These are phyloP conservation scores for Campoletis sonorensis DNA, from an alignment of 1,140 invertebrate genomes.

Conservation along the genomic window DNA sequence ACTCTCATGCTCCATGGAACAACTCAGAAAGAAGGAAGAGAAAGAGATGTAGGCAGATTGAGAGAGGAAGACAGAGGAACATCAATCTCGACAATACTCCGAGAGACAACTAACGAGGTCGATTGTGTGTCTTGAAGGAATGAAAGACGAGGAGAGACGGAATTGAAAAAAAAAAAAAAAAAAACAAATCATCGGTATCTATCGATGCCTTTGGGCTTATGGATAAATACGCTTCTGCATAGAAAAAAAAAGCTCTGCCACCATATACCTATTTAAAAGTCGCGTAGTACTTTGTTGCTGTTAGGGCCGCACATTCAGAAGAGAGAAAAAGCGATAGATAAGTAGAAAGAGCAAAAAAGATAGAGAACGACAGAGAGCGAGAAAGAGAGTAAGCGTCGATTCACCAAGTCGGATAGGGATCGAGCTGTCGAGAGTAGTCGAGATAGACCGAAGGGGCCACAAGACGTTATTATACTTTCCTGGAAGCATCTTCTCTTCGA, in stretches of 20 bases:
- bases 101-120: constrained; percentile 58
- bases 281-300: background rate
- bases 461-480: constrained; percentile 44
- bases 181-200: constrained; percentile 32
- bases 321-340: background rate
- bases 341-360: background rate
- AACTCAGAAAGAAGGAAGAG: constrained; percentile 46
- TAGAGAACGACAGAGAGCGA: background rate
- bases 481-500: constrained; percentile 42
- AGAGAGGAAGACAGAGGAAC: background rate
- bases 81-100: background rate
- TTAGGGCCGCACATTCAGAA: background rate
- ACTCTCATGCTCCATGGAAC: background rate
- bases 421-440: constrained; percentile 42
- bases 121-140: constrained; percentile 62
- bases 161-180: constrained; percentile 50
- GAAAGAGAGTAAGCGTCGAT: background rate
- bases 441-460: constrained; percentile 42
- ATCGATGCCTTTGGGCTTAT: background rate
- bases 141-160: constrained; percentile 46
- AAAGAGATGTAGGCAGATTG: background rate
- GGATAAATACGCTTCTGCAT: constrained; percentile 23
- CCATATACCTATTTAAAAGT: background rate
- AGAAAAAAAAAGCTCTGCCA: constrained; percentile 32
- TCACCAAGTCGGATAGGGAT: constrained; percentile 34